Base-by-base conservation (phyloP, 2,113 vertebrate genomes). In the Syrmaticus mikado region DNA sequence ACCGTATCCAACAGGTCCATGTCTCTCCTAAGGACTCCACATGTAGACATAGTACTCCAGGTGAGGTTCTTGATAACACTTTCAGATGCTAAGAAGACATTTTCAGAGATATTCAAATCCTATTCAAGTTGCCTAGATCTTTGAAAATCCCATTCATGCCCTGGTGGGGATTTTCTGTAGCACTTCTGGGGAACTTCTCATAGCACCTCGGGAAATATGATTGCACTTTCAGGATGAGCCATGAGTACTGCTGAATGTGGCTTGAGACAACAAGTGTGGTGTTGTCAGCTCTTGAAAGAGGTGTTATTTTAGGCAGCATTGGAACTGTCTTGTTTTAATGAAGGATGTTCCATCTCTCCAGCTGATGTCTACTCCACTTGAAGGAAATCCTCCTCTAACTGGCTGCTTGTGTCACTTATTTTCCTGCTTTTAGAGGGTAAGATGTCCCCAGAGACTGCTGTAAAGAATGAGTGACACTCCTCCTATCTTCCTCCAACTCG, bases 201-300 rank as follows among this genome's bases (percentile, higher is more conserved):
- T 90, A 50, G 36, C n/a, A 77, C 28, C 41, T 80, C 50, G 64
- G 81, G 65, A 67, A 71, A 17, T 60, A 61, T 74, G 52, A 32
- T 5, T 0, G 0, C 38, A 1, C 0, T 64, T 92, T 82, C 3
- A 7, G 66, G 41, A 36, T 61, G 50, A 43, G 21, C 53, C 61
- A 22, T 1, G 3, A 46, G 22, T 38, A 27, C 22, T 0, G 0
- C 2, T 83, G 72, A 55, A 48, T 1, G 3, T 8, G 46, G 24
- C 46, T 64, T 72, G 43, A n/a, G 1, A 74, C 61, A 66, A 30
- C 20, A 21, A 57, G 48, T 5, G 27, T 0, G 0, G 32, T 36
- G 18, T 58, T 66, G 38, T 36, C 36, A 60, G 43, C 34, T 89
- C 74, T 85, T 64, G 10, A 57, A 67, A 75, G 40, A 74, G 61